These are phyloP conservation scores for Priocnemis perturbator DNA, from an alignment of 2,888 invertebrate genomes.

Conservation along the genomic window DNA sequence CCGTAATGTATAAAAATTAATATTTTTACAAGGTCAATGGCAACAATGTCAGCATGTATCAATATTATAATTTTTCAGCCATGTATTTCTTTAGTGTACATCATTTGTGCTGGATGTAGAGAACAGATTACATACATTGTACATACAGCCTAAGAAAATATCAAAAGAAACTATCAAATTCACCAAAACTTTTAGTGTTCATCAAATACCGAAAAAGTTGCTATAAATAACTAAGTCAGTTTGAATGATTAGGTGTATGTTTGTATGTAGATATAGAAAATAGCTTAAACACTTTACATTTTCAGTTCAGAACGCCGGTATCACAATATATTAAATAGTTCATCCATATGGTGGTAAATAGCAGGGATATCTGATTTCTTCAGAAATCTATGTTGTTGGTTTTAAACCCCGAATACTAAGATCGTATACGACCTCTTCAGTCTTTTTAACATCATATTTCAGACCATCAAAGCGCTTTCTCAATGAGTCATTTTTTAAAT, in stretches of 20 bases:
- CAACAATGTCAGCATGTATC: no score
- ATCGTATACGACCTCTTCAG: slow-evolving; percentile 94
- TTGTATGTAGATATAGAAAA: slow-evolving; percentile 7
- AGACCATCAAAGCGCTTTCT: slow-evolving; percentile 91
- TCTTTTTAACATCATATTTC: slow-evolving; percentile 95
- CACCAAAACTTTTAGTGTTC: no score
- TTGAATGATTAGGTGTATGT: no score
- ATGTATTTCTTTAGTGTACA: not conserved
- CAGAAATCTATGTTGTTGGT: slow-evolving; percentile 59
- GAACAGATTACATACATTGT: not conserved
- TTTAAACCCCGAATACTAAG: slow-evolving; percentile 87
- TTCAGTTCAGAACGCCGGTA: not conserved
- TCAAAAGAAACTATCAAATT: no score
- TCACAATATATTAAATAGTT: not conserved
- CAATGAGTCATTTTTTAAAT: no score
- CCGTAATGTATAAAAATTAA: slow-evolving; percentile 4
- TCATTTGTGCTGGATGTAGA: not conserved
- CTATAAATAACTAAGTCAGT: no score
- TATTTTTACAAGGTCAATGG: no score
- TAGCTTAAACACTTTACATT: not conserved
- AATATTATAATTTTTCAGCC: not conserved
- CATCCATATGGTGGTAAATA: no score
- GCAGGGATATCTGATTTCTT: not conserved
- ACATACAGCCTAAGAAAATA: not conserved
- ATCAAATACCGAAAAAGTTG: no score